These are phyloP conservation scores for Moxostoma hubbsi DNA, from an alignment of 2,797 vertebrate genomes.

Conservation along the genomic window DNA sequence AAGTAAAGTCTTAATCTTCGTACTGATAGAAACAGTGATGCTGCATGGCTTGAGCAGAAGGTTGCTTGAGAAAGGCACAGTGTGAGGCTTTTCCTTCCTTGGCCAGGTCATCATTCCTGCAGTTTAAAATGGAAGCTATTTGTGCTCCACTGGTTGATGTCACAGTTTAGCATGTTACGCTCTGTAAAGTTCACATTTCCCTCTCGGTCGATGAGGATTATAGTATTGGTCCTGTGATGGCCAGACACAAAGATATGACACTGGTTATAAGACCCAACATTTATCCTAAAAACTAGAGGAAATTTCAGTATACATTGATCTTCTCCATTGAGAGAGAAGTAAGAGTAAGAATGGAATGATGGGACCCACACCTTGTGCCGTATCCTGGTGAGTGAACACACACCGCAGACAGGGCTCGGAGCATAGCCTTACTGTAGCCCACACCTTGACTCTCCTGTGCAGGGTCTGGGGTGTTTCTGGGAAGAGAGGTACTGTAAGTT, in stretches of 20 bases:
- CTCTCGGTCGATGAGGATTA: conserved; percentile 88
- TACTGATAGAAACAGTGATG: conserved; percentile 15
- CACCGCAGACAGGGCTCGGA: conserved; percentile 85
- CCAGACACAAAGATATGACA: conserved; percentile 16
- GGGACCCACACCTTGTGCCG: conserved; percentile 88
- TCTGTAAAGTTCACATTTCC: conserved; percentile 93
- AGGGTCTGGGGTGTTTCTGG: conserved; percentile 89
- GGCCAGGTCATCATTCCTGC: conserved; percentile 71
- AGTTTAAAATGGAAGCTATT: conserved; percentile 88
- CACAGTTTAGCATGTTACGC: conserved; percentile 88
- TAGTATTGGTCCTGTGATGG: conserved; percentile 89
- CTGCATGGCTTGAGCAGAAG: conserved; percentile 35
- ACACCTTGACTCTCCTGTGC: conserved; percentile 86
- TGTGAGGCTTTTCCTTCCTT: conserved; percentile 53
- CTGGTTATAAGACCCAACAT: not conserved
- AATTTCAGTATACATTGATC: not conserved
- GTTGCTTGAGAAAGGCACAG: conserved; percentile 67
- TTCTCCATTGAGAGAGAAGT: not conserved
- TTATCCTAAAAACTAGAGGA: not conserved
- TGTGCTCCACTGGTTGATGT: conserved; percentile 87
- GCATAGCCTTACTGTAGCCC: conserved; percentile 74
- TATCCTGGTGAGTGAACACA: conserved; percentile 87
- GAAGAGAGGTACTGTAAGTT: conserved; percentile 36
- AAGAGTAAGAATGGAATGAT: not conserved
- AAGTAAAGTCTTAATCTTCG: not conserved